Evolutionary conservation across 2,113 vertebrate genomes (phyloP), one percentile per base, ranked within the genome.

Genomic region (Apodemus speciosus): DNA sequence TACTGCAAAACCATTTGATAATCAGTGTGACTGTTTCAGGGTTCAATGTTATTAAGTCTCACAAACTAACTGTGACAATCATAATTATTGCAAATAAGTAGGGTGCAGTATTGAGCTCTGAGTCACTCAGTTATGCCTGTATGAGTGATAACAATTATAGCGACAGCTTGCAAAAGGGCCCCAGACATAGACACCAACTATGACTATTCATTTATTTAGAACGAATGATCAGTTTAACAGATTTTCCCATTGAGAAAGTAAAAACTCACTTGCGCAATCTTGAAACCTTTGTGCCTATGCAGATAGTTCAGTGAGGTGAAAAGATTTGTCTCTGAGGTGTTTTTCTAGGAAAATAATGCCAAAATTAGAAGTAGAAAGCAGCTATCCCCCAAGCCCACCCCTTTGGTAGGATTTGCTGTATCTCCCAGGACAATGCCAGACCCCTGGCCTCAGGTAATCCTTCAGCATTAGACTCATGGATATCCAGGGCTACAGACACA

Each of bases 31-130:
- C 97, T 98, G 98, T 98, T 96, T 95, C 92, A 95, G 96, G 94
- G 97, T 98, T 98, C 95, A 97, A 97, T 97, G 96, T 97, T 96
- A 97, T 94, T 97, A 96, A 91, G 72, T 94, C 96, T 91, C 96
- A 96, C 95, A 97, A 98, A 98, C 97, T 97, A 97, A 97, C 95
- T 96, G 46, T 97, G 97, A 96, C 95, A 97, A 96, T 98, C 96
- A 97, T 96, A 98, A 96, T 97, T 91, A 94, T 91, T 91, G 80
- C 80, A 92, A 51, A 93, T 94, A 79, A 95, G 71, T 27, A 72
- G 38, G 68, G 46, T 86, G n/a, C 30, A 35, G 49, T 49, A n/a
- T 90, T 84, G 49, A 69, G 38, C 94, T 89, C 88, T 88, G 73
- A 95, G 91, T 94, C 16, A 35, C n/a, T 72, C 83, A 53, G 25